Evolutionary conservation across 2,888 invertebrate genomes (phyloP).

Genomic region (Cantharis lateralis): DNA sequence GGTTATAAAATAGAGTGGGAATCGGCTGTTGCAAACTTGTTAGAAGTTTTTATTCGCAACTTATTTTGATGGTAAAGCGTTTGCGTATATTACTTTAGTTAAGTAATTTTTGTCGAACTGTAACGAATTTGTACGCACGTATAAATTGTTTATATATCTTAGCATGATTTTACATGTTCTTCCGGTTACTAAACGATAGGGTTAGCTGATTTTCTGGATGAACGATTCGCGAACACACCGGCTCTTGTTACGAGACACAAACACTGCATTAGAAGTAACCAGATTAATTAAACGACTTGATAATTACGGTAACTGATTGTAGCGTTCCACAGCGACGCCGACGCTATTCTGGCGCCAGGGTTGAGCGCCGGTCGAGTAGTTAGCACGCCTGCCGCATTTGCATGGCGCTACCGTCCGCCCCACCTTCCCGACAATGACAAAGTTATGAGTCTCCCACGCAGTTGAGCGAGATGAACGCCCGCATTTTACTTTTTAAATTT

Average conservation of each 20-base stretch:
- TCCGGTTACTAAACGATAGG: background rate
- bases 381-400: slow-evolving; percentile 58
- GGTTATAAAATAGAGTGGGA: background rate
- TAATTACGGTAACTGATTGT: slow-evolving; percentile 55
- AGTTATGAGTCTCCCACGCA: slow-evolving; percentile 37
- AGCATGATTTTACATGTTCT: background rate
- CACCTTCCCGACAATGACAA: slow-evolving; percentile 47
- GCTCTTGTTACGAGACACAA: background rate
- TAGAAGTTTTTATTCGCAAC: background rate
- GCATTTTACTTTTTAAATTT: slow-evolving; percentile 53
- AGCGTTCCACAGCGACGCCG: slow-evolving; percentile 55
- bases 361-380: slow-evolving; percentile 55
- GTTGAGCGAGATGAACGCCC: slow-evolving; percentile 41
- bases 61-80: background rate
- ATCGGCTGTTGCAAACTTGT: background rate
- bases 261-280: slow-evolving; percentile 45
- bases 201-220: slow-evolving; percentile 5
- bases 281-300: slow-evolving; percentile 39
- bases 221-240: background rate
- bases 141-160: slow-evolving; percentile 23
- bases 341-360: slow-evolving; percentile 55
- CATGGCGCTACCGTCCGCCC: slow-evolving; percentile 53
- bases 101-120: background rate
- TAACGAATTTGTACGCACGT: background rate
- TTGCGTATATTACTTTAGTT: background rate